A percentile compares a stretch with the other conserved stretches of the same genome.
phyloP scores from a whole-genome alignment of 2,113 vertebrate species.

The Agelaius tricolor region DNA sequence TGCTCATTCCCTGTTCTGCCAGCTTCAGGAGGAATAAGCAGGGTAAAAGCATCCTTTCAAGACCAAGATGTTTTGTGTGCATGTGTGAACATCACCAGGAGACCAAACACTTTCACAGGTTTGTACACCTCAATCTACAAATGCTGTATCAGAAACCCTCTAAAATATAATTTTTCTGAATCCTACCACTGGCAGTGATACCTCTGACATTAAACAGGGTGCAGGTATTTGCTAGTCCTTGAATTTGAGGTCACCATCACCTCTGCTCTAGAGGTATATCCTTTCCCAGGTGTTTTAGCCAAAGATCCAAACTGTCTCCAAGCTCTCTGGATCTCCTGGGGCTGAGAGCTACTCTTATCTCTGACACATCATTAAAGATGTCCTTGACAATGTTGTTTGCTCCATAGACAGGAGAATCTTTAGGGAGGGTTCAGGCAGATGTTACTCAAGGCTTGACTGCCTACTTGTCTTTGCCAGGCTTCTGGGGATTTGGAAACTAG shows the following conservation, averaged over 20 bases:
- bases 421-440: neutral
- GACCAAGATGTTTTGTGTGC: neutral
- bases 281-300: neutral
- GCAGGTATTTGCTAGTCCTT: neutral
- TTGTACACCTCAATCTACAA: neutral
- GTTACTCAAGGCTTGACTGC: neutral
- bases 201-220: neutral
- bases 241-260: neutral
- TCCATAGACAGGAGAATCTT: neutral
- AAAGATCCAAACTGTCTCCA: neutral
- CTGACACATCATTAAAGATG: neutral
- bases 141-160: neutral
- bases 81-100: neutral
- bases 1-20: neutral
- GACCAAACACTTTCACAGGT: neutral
- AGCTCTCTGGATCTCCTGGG: neutral
- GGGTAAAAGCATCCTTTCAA: neutral
- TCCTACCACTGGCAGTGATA: neutral
- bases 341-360: neutral
- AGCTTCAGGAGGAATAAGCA: neutral
- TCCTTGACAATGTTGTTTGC: neutral
- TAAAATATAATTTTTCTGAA: neutral
- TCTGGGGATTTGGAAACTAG: neutral
- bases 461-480: neutral
- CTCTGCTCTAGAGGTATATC: neutral